Base-by-base conservation (phyloP, 2,888 invertebrate genomes). In the Atherix ibis region DNA sequence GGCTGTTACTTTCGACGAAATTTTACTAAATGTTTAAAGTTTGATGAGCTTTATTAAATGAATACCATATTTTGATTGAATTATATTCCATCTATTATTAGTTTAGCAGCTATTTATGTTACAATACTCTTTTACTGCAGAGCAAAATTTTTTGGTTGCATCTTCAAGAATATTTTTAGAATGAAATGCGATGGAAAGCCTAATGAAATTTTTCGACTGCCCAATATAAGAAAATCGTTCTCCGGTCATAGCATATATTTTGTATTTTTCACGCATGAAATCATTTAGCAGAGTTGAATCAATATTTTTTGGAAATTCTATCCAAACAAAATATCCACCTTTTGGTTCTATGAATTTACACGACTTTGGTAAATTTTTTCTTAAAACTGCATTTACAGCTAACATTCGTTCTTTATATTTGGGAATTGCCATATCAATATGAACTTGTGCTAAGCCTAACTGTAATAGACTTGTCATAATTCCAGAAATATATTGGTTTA, bases 291-390 rank as follows among this genome's bases (percentile, higher is more conserved):
- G 46, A 2, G 32, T 30, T 2, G 59, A 60, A 45, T 64, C 56
- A 2, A 48, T 42, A 5, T 43, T 22, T 4, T 40, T 31, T 1
- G 72, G 71, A 28, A 73, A 50, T 39, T 54, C 51, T 32, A 74
- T 51, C 73, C 73, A 75, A 28, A 73, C 50, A 40, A 73, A 75
- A 45, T 70, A 75, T 8, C 74, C 74, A 2, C 74, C 74, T 40
- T 48, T 40, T 4, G 69, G 65, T 28, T 52, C 47, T 2, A 47
- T 36, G 42, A 64, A 63, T 2, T 45, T 50, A 42, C 69, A 68
- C 13, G 48, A 47, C 2, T 37, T 22, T 6, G 68, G 69, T 27
- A 70, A 45, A 40, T 59, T 47, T 19, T 50, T 44, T 18, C 57
- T 50, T 9, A 71, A 51, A 14, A 59, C 48, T 4, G 56, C 46